Percentiles rank a stretch among this genome's conserved stretches.
Evolutionary conservation across 2,113 vertebrate species (phyloP).

Genomic region (Elgaria multicarinata): DNA sequence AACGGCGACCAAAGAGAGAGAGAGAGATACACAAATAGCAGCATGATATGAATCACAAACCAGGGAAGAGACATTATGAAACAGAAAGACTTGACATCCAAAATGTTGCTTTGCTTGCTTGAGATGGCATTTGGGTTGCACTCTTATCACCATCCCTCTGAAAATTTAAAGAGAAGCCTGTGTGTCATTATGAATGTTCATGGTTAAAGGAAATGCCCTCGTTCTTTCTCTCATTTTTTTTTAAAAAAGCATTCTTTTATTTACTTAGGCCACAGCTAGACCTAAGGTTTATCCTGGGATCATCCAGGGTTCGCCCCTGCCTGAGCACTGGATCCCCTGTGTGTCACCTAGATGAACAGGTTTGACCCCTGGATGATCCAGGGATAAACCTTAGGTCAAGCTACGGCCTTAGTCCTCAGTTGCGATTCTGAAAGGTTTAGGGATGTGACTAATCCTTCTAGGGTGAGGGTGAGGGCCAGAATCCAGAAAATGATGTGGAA

Average conservation of each 20-base stretch:
- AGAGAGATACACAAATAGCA: too few species aligned
- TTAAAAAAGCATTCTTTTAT: not conserved
- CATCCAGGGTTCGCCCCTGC: too few species aligned
- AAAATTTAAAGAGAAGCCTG: not conserved
- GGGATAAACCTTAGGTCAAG: too few species aligned
- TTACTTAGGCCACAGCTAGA: too few species aligned
- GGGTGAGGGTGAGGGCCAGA: too few species aligned
- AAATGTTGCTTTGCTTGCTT: constrained; percentile 35
- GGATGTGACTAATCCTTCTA: not conserved
- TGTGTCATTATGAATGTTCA: not conserved
- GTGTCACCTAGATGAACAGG: too few species aligned
- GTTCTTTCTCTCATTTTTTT: not conserved
- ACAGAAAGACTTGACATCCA: not conserved
- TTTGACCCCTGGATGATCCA: too few species aligned
- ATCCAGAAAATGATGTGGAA: not conserved
- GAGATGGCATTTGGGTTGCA: constrained; percentile 56
- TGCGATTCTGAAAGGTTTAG: not conserved
- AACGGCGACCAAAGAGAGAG: not conserved
- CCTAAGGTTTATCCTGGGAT: too few species aligned
- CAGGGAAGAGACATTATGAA: constrained; percentile 30
- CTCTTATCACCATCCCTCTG: constrained; percentile 9
- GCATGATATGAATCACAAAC: fast-evolving
- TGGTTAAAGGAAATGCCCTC: not conserved
- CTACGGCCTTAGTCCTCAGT: too few species aligned
- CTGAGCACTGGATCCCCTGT: too few species aligned